Base-by-base conservation (phyloP, 2,797 vertebrate genomes). In the Tapirus indicus region DNA sequence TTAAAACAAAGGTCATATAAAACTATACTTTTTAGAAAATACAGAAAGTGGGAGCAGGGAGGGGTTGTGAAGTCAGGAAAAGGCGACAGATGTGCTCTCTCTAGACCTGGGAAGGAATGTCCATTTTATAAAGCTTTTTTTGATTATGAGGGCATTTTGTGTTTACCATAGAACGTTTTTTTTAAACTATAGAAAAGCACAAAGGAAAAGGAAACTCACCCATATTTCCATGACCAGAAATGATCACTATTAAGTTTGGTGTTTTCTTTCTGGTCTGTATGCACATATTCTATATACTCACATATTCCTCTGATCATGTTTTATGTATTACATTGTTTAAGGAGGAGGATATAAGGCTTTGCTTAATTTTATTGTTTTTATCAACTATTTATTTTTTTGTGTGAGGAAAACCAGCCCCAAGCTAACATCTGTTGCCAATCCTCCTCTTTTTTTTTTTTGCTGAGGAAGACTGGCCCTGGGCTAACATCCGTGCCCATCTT, bases 301-400 rank as follows among this genome's bases (percentile, higher is more conserved):
- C 0, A 83, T 25, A 75, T 68, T 90, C 80, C 74, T 96, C 87
- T 93, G 71, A 60, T 62, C 29, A 75, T 25, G 20, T 18, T 87
- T 35, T 27, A 71, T 6, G 29, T 72, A 88, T 32, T 62, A 68
- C 79, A 44, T 60, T 93, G 32, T 75, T 87, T 72, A 58, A 58
- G 14, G 14, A 75, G 38, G 16, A 58, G 12, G 23, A 82, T 79
- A 82, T 17, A 64, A 56, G 41, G 20, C 18, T 84, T 91, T 83
- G 47, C 23, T 56, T 71, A 84, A 89, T 49, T 85, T 94, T 94
- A 69, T 35, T 72, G 52, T 64, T 92, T 84, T 60, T 41, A 88
- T 35, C 23, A 87, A 54, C 7, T n/a, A 41, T 52, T 75, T 23
- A 17, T 38, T 38, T 38, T 38, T 38, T 38, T 38, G 2, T 38